A percentile compares a stretch with the other conserved stretches of the same genome.
phyloP scores from a whole-genome alignment of 1,140 invertebrate genomes.

The Coelopa frigida region DNA sequence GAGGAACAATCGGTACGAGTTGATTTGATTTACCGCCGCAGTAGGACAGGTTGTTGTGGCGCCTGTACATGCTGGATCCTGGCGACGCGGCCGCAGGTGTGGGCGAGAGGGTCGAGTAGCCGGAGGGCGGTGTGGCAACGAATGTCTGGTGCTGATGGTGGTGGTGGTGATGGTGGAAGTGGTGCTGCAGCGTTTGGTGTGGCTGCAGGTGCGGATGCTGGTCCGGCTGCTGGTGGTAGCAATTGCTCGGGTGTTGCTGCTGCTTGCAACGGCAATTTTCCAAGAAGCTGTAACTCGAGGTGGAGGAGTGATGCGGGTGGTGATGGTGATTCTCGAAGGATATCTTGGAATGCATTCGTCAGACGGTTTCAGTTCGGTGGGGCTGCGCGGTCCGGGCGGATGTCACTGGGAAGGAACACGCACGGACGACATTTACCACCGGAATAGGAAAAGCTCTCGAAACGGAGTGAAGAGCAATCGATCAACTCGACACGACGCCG shows the following conservation, averaged over 20 bases:
- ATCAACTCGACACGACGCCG: no score
- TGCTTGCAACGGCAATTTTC: conserved; percentile 39
- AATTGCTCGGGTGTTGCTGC: conserved; percentile 16
- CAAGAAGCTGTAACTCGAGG: conserved; percentile 20
- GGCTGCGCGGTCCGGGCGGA: no score
- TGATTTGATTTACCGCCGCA: conserved; percentile 45
- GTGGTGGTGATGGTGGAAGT: conserved; percentile 20
- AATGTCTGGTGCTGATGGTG: conserved; percentile 39
- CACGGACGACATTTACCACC: no score
- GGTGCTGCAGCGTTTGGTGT: conserved; percentile 10
- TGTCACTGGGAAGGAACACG: no score
- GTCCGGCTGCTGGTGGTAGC: conserved; percentile 5
- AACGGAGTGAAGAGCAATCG: no score
- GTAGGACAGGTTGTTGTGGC: conserved; percentile 42
- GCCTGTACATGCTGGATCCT: conserved; percentile 35
- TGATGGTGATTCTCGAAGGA: conserved; percentile 37
- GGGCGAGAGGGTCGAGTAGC: conserved; percentile 17
- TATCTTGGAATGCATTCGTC: conserved; percentile 44
- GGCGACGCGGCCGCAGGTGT: conserved; percentile 20
- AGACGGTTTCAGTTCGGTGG: no score
- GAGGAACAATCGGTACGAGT: no score
- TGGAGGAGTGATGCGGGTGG: conserved; percentile 18
- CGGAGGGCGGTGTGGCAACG: conserved; percentile 31
- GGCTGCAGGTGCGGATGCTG: conserved; percentile 8
- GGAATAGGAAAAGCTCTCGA: no score